These are phyloP conservation scores for Clostera curtula DNA, from an alignment of 2,888 invertebrate species.

Conservation along the genomic window DNA sequence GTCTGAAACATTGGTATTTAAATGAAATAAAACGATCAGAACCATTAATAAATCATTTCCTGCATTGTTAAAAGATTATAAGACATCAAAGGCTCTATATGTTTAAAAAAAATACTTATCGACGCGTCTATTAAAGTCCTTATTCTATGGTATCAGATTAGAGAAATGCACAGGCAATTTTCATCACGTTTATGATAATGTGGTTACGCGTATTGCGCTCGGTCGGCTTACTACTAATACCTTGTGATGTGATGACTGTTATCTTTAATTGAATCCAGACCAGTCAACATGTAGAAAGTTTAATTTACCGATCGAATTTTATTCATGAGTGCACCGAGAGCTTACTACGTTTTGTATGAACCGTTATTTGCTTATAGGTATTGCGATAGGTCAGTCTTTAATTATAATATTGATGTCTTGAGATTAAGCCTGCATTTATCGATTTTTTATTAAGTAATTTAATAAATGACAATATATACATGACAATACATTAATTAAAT, in stretches of 20 bases:
- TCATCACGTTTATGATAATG: conserved; percentile 55
- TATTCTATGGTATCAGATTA: conserved; percentile 48
- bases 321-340: not conserved
- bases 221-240: conserved; percentile 37
- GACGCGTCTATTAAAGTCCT: conserved; percentile 7
- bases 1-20: too few species aligned
- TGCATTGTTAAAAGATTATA: too few species aligned
- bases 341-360: too few species aligned
- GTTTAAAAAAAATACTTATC: not conserved
- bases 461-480: too few species aligned
- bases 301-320: conserved; percentile 13
- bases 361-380: conserved; percentile 7
- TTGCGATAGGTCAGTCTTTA: too few species aligned
- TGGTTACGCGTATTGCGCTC: conserved; percentile 53
- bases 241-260: conserved; percentile 35
- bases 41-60: too few species aligned
- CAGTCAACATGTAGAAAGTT: conserved; percentile 14
- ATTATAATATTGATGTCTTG: too few species aligned
- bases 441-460: too few species aligned
- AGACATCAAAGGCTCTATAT: too few species aligned
- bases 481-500: too few species aligned
- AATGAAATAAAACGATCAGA: too few species aligned
- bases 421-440: too few species aligned
- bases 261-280: conserved; percentile 35
- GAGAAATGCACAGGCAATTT: conserved; percentile 51